Evolutionary conservation across 2,888 invertebrate genomes (phyloP), one percentile per base, ranked within the genome.

Genomic region (Chorisops tibialis): DNA sequence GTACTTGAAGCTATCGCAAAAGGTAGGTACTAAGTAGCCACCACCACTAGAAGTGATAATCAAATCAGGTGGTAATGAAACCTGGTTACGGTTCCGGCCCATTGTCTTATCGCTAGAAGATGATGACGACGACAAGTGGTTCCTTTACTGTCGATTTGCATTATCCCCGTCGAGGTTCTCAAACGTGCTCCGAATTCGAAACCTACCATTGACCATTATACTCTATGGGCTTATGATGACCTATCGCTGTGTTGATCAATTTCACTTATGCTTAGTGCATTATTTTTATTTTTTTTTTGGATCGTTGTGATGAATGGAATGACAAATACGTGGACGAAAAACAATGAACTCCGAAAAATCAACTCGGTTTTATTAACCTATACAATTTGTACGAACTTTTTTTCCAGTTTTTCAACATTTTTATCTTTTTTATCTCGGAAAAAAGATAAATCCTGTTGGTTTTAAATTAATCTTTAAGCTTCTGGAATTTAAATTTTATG

Each of bases 171-270:
- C 12, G 7, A 18, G 12, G 9, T 47, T 47, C 47, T 47, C 12
- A 47, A 6, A 47, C 18, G 47, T 47, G 18, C 2, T 47, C 21
- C 18, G 18, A 12, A 14, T 12, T 19, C 6, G 18, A 47, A 47
- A 30, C 9, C n/a, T n/a, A n/a, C n/a, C n/a, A n/a, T 30, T 30
- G 5, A 9, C 30, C 30, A 9, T 9, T 5, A 5, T 1, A 30
- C 30, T 5, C 30, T 30, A 30, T 30, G 30, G 30, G 30, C 30
- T 30, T 30, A 30, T 30, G 24, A 24, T 49, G n/a, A 30, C 24
- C 11, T 41, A 54, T 54, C 54, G n/a, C 4, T 22, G 41, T 39
- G 39, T 39, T 49, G 14, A 59, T 59, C 59, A 59, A 59, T 59
- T 59, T 59, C 59, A 59, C 59, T 59, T 49, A 49, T 37, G 39